A percentile compares a stretch with the other conserved stretches of the same genome.
Conservation (phyloP, 2,797 vertebrate genomes). For the Valencia hispanica region DNA sequence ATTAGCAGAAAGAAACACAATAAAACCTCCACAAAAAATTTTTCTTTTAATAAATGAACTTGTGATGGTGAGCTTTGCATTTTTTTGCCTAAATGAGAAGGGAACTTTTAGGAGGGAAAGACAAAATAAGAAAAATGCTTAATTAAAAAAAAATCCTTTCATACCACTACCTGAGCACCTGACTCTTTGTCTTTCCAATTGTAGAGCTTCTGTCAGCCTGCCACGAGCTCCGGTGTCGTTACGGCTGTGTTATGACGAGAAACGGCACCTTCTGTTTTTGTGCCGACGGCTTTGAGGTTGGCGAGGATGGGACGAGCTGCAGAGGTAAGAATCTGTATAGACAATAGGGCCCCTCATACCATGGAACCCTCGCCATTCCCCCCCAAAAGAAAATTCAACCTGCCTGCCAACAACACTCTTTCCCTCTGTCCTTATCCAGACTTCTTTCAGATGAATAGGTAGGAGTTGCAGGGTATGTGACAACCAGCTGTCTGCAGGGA, state of each 20-base stretch:
- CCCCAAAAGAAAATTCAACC: background rate
- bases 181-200: conserved; percentile 16
- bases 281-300: conserved; percentile 89
- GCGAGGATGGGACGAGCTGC: conserved; percentile 88
- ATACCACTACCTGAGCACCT: conserved; percentile 20
- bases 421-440: conserved; percentile 48
- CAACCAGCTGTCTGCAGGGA: conserved; percentile 66
- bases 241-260: conserved; percentile 91
- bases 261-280: conserved; percentile 94
- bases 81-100: conserved; percentile 27
- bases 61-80: conserved; percentile 19
- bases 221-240: conserved; percentile 90
- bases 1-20: background rate
- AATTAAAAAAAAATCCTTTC: conserved; percentile 51
- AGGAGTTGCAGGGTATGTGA: conserved; percentile 51
- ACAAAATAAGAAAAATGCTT: conserved; percentile 42
- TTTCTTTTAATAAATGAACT: conserved; percentile 15
- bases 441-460: conserved; percentile 59
- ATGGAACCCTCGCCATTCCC: conserved; percentile 6
- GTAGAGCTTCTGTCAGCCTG: conserved; percentile 91
- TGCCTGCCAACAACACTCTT: conserved; percentile 20
- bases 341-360: conserved; percentile 26
- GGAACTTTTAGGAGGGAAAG: conserved; percentile 27
- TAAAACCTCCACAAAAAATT: too few species aligned
- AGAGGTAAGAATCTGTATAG: conserved; percentile 82